phyloP scores from a whole-genome alignment of 2,113 vertebrate genomes.

The Eudyptes chrysolophus region DNA sequence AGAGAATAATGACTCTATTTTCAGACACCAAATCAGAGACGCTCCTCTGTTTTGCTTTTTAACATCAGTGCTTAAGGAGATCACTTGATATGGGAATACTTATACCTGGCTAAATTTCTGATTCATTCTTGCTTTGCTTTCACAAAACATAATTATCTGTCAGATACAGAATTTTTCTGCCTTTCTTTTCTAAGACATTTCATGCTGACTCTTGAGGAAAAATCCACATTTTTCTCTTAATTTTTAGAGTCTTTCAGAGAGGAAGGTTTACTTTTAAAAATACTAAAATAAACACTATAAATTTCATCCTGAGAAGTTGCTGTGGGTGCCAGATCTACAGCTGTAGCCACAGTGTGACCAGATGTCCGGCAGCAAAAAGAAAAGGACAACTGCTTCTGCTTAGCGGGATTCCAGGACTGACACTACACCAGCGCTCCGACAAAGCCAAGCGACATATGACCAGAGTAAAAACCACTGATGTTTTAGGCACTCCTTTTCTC shows the following conservation, averaged over 20 bases:
- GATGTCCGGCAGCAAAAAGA: background rate
- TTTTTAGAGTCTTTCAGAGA: background rate
- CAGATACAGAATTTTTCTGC: background rate
- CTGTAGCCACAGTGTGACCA: background rate
- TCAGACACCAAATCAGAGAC: background rate
- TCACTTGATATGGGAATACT: background rate
- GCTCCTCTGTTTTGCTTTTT: background rate
- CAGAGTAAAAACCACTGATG: background rate
- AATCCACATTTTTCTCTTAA: background rate
- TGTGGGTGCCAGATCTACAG: background rate
- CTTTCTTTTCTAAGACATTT: background rate
- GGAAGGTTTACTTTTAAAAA: background rate
- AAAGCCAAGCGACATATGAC: background rate
- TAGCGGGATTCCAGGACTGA: background rate
- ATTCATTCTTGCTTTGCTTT: background rate
- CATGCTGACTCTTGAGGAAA: background rate
- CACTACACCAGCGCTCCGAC: rapidly evolving
- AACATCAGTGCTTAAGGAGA: background rate
- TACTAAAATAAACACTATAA: background rate
- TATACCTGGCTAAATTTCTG: background rate
- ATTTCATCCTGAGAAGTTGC: background rate
- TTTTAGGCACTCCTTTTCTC: background rate
- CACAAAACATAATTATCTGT: background rate
- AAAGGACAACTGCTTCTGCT: background rate
- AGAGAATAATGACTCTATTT: background rate